Base-by-base conservation (phyloP, 2,113 vertebrate genomes). In the Ciconia stormi region DNA sequence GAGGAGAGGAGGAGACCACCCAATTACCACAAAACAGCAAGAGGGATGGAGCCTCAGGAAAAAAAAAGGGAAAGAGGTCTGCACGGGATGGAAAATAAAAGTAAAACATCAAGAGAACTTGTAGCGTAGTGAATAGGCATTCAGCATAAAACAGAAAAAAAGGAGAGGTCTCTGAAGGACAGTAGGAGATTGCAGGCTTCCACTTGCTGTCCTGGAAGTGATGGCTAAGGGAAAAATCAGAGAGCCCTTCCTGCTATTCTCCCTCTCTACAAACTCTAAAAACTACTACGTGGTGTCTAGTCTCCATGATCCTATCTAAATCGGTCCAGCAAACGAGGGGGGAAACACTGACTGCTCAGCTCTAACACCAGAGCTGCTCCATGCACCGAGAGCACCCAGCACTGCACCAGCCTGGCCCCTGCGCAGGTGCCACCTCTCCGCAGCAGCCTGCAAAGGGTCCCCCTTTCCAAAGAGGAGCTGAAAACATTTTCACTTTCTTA, bases 141-240 rank as follows among this genome's bases (percentile, higher is more conserved):
- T 91, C 73, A 82, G 69, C 58, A 88, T 65, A 85, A 94, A 96
- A 82, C 4, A 55, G 71, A 44, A 82, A 55, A 94, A 76, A 53
- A 81, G 36, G 36, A 58, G 76, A 88, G 38, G 34, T 62, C 66
- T 96, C 81, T 91, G 87, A 93, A 95, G 89, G 90, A 69, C 72
- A 63, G 67, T 42, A 44, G 90, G 78, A 96, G 78, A 86, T 25
- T 50, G 63, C 58, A 83, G n/a, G 44, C 67, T 93, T 78, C 90
- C 27, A 90, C 69, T 74, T 5, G 0, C 94, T 84, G 56, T 44
- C 53, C 84, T 94, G 73, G 85, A 94, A 94, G 85, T 65, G 90
- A 94, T 89, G 85, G 90, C 63, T 86, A 90, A 85, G 88, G 87
- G 69, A 90, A 85, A 96, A 94, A 81, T 80, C 67, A 73, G 87